A percentile compares a stretch with the other conserved stretches of the same genome.
Evolutionary conservation across 2,888 invertebrate species (phyloP).

Genomic region (Drosophila buzzatii): DNA sequence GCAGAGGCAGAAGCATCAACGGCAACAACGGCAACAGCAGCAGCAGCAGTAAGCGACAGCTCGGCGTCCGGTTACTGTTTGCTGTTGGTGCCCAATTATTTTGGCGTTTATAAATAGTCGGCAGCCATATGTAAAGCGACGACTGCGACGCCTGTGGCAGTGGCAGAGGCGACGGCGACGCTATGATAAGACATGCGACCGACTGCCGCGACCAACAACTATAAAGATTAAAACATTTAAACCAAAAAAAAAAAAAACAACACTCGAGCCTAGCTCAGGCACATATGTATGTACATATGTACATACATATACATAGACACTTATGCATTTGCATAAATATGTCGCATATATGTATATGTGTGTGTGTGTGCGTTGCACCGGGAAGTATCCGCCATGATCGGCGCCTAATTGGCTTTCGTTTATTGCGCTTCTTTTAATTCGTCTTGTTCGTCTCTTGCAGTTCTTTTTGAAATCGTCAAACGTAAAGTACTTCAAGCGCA

Average conservation of each 20-base stretch:
- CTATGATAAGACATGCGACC: slow-evolving; percentile 30
- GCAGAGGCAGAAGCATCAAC: slow-evolving; percentile 18
- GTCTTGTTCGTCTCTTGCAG: slow-evolving; percentile 50
- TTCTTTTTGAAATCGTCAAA: slow-evolving; percentile 83
- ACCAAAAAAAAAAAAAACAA: slow-evolving; percentile 5
- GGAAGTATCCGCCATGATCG: not conserved
- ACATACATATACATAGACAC: not conserved
- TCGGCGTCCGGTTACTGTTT: slow-evolving; percentile 20
- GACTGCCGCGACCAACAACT: slow-evolving; percentile 20
- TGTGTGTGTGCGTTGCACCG: not conserved
- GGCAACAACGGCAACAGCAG: not conserved
- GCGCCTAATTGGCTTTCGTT: slow-evolving; percentile 9
- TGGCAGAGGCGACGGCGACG: not conserved
- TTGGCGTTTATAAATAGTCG: slow-evolving; percentile 71
- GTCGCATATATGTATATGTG: not conserved
- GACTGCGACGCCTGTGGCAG: not conserved
- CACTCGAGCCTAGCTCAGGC: slow-evolving; percentile 12
- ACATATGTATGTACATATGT: not conserved
- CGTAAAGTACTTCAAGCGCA: slow-evolving; percentile 83
- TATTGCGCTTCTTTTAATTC: not conserved
- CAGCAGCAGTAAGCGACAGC: slow-evolving; percentile 15
- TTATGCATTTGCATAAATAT: not conserved
- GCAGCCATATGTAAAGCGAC: slow-evolving; percentile 36
- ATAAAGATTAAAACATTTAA: slow-evolving; percentile 22
- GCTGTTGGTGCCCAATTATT: slow-evolving; percentile 33